These are phyloP conservation scores for Hyles euphorbiae DNA, from an alignment of 1,140 invertebrate species.

Conservation along the genomic window DNA sequence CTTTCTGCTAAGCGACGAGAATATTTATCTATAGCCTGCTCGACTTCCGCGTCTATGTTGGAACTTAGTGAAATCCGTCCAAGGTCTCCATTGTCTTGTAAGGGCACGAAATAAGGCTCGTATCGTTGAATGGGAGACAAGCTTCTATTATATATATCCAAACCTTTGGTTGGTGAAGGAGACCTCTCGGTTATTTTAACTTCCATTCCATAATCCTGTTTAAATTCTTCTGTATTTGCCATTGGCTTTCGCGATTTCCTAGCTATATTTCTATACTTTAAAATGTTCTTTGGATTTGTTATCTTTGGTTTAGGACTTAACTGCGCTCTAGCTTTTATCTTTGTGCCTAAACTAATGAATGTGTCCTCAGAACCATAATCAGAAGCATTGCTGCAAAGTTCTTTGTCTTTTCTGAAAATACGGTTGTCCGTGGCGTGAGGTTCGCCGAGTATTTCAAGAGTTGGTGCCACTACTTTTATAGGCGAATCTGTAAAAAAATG, in stretches of 20 bases:
- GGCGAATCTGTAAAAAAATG: slow-evolving; percentile 41
- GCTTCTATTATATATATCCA: slow-evolving; percentile 33
- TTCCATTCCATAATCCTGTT: slow-evolving; percentile 52
- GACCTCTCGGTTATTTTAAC: slow-evolving; percentile 57
- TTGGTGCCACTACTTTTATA: slow-evolving; percentile 53
- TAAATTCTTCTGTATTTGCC: slow-evolving; percentile 31
- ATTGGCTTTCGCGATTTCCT: slow-evolving; percentile 42
- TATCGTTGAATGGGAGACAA: slow-evolving; percentile 38
- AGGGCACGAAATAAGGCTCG: slow-evolving; percentile 55
- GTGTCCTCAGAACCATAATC: slow-evolving; percentile 73
- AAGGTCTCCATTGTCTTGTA: slow-evolving; percentile 35
- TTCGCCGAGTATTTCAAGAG: slow-evolving; percentile 46
- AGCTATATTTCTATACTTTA: slow-evolving; percentile 54
- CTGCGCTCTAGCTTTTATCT: slow-evolving; percentile 72
- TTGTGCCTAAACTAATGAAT: slow-evolving; percentile 70
- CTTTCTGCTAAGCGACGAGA: slow-evolving; percentile 38
- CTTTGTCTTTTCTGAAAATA: slow-evolving; percentile 33
- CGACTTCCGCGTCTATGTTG: slow-evolving; percentile 33
- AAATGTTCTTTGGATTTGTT: slow-evolving; percentile 40
- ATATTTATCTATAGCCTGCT: slow-evolving; percentile 42
- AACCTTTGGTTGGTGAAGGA: slow-evolving; percentile 38
- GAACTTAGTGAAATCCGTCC: slow-evolving; percentile 45
- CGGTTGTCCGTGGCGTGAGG: slow-evolving; percentile 28
- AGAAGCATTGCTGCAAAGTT: slow-evolving; percentile 65
- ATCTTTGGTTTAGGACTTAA: slow-evolving; percentile 44